Evolutionary conservation across 2,888 invertebrate genomes (phyloP).

Genomic region (Encarsia formosa): DNA sequence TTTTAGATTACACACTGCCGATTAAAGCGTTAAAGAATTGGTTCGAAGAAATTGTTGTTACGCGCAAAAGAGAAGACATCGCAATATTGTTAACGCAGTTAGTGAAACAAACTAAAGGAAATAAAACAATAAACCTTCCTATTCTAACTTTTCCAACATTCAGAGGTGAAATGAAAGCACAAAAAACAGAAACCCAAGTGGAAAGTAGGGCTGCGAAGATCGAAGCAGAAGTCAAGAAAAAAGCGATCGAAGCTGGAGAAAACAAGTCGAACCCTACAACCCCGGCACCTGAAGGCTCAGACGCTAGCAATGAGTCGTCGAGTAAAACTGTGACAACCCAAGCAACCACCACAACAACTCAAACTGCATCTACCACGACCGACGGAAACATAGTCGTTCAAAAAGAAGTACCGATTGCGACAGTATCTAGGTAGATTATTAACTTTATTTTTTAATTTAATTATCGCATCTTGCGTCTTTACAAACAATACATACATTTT

Average conservation of each 20-base stretch:
- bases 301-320: constrained; percentile 8
- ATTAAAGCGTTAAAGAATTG: constrained; percentile 78
- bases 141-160: constrained; percentile 72
- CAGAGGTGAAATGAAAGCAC: constrained; percentile 60
- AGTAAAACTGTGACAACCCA: constrained; percentile 10
- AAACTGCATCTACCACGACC: constrained; percentile 20
- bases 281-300: constrained; percentile 8
- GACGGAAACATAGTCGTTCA: constrained; percentile 25
- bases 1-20: constrained; percentile 76
- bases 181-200: constrained; percentile 35
- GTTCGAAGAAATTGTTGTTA: constrained; percentile 82
- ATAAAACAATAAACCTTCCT: constrained; percentile 62
- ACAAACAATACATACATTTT: no score
- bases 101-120: constrained; percentile 70
- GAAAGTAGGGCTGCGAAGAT: constrained; percentile 31
- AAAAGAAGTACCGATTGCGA: constrained; percentile 13
- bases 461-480: neutral
- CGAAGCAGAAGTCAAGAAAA: constrained; percentile 34
- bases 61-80: constrained; percentile 82
- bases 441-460: constrained; percentile 10
- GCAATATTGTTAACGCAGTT: constrained; percentile 71
- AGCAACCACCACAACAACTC: constrained; percentile 14
- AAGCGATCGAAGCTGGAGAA: constrained; percentile 11
- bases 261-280: constrained; percentile 4
- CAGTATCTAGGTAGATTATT: constrained; percentile 1